These are phyloP conservation scores for Synanthedon vespiformis DNA, from an alignment of 2,888 invertebrate genomes.

Conservation along the genomic window DNA sequence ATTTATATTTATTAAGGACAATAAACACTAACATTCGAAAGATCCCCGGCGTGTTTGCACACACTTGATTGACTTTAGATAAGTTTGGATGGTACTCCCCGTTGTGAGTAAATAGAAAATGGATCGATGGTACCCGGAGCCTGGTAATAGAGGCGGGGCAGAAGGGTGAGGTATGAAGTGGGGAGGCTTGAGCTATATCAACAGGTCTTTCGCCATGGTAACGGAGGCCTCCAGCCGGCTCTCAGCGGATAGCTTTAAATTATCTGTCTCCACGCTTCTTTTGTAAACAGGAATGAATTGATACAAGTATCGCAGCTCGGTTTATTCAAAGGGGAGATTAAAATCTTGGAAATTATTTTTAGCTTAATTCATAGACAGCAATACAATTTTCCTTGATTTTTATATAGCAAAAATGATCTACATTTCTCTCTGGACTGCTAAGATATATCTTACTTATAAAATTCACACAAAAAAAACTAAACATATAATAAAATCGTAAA, in stretches of 20 bases:
- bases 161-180: constrained; percentile 2
- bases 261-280: constrained; percentile 14
- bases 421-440: too few species aligned
- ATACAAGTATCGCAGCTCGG: background rate
- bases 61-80: constrained; percentile 14
- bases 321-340: background rate
- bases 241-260: constrained; percentile 16
- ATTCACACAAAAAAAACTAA: too few species aligned
- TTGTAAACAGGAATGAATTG: constrained; percentile 1
- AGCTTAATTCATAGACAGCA: too few species aligned
- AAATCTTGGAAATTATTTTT: too few species aligned
- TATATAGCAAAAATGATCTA: too few species aligned
- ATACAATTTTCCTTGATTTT: too few species aligned
- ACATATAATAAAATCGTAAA: too few species aligned
- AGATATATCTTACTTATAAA: too few species aligned
- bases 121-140: constrained; percentile 7
- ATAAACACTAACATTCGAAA: background rate
- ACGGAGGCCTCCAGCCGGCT: constrained; percentile 12
- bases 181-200: constrained; percentile 15
- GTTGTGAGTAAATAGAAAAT: constrained; percentile 13
- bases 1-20: too few species aligned
- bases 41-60: constrained; percentile 9
- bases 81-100: constrained; percentile 13
- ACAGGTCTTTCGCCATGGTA: constrained; percentile 29
- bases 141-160: constrained; percentile 7